Evolutionary conservation across 2,797 vertebrate genomes (phyloP).

Genomic region (Esox masquinongy): DNA sequence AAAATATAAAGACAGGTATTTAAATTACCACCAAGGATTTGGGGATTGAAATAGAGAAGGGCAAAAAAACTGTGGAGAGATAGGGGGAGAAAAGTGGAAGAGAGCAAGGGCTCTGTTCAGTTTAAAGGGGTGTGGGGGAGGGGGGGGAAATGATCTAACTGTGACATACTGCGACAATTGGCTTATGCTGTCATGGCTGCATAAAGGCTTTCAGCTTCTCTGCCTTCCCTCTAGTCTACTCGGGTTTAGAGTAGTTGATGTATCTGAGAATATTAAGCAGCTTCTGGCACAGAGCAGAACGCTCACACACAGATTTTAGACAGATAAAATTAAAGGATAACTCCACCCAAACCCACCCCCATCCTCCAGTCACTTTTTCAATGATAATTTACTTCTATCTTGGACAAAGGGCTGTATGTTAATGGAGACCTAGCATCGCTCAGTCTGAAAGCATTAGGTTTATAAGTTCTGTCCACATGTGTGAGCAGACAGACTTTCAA

Average conservation of each 20-base stretch:
- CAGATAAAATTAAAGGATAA: background rate
- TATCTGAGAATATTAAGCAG: background rate
- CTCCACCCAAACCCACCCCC: background rate
- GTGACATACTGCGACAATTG: background rate
- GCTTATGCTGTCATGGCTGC: slow-evolving; percentile 3
- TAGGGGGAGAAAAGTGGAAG: background rate
- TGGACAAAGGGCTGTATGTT: background rate
- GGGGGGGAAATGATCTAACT: background rate
- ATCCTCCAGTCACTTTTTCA: background rate
- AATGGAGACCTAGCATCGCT: background rate
- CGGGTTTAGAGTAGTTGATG: background rate
- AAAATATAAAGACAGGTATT: background rate
- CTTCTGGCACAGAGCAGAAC: background rate
- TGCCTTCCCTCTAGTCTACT: background rate
- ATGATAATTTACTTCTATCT: background rate
- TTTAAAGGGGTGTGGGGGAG: background rate
- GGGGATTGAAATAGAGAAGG: too few relatives aligned
- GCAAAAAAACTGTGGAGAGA: background rate
- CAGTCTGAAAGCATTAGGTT: background rate
- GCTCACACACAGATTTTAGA: background rate
- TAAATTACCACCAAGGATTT: background rate
- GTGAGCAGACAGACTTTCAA: background rate
- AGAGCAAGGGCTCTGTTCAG: background rate
- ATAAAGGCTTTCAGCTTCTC: background rate
- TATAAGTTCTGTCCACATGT: background rate